These are phyloP conservation scores for Lonchura striata DNA, from an alignment of 2,113 vertebrate species.

Conservation along the genomic window DNA sequence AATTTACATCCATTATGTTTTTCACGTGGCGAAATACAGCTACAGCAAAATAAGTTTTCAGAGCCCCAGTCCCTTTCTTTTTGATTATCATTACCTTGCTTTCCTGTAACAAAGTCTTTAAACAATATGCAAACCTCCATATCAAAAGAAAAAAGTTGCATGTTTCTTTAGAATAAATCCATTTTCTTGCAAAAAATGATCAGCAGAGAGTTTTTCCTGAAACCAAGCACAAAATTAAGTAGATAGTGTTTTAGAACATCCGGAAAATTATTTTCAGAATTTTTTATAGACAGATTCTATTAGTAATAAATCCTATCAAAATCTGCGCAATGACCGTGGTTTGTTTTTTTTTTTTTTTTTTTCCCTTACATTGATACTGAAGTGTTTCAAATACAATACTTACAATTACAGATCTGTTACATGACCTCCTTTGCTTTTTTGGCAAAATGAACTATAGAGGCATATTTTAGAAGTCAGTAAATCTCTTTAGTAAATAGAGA, in stretches of 20 bases:
- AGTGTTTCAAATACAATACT: background rate
- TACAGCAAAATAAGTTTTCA: background rate
- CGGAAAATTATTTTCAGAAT: constrained; percentile 52
- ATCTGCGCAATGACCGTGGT: background rate
- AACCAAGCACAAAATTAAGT: constrained; percentile 31
- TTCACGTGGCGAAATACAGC: background rate
- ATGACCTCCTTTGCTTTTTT: background rate
- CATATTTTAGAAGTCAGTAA: constrained; percentile 55
- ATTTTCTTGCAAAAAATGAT: constrained; percentile 12
- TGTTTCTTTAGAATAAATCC: constrained; percentile 56
- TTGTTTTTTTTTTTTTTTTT: background rate
- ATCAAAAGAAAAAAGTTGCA: constrained; percentile 16
- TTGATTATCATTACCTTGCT: background rate
- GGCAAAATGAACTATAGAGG: constrained; percentile 26
- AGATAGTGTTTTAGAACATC: constrained; percentile 46
- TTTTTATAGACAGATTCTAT: constrained; percentile 9
- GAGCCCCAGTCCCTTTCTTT: background rate
- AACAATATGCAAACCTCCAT: background rate
- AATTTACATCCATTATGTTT: background rate
- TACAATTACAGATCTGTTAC: background rate
- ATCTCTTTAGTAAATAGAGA: constrained; percentile 37
- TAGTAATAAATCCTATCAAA: background rate
- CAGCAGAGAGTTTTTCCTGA: constrained; percentile 1
- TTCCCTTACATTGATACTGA: background rate
- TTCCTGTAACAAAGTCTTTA: constrained; percentile 20